Conservation (phyloP, 2,888 invertebrate species). For the Altica lythri region DNA sequence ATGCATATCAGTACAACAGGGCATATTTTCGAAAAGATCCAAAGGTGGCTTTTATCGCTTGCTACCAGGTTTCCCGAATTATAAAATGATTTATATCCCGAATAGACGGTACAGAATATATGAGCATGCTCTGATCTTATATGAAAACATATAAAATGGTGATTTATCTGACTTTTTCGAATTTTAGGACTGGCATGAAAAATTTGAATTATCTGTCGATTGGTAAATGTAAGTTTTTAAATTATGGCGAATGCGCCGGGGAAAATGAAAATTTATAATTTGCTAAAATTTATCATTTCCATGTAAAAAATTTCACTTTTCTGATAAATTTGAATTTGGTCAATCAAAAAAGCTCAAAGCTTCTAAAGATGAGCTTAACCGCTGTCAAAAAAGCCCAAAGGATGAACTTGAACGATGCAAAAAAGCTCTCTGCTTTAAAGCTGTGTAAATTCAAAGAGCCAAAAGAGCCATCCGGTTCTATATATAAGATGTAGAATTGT, state of each 20-base stretch:
- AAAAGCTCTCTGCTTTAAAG: too few relatives aligned
- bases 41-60: conserved; percentile 52
- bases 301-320: neutral
- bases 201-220: neutral
- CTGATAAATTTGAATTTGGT: neutral
- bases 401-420: too few relatives aligned
- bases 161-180: conserved; percentile 24
- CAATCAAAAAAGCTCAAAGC: too few relatives aligned
- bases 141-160: conserved; percentile 23
- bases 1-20: conserved; percentile 52
- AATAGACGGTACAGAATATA: conserved; percentile 53
- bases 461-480: too few relatives aligned
- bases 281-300: neutral
- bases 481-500: too few relatives aligned
- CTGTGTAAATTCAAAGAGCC: too few relatives aligned
- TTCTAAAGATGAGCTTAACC: too few relatives aligned
- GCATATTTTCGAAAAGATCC: conserved; percentile 41
- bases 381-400: too few relatives aligned
- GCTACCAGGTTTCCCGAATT: conserved; percentile 52
- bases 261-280: too few relatives aligned
- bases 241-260: conserved; percentile 9
- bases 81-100: conserved; percentile 53
- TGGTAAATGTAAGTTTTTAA: neutral
- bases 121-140: conserved; percentile 41
- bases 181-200: conserved; percentile 14